A percentile compares a stretch with the other conserved stretches of the same genome.
These are phyloP conservation scores for Marisa cornuarietis DNA, from an alignment of 1,140 invertebrate species.

Conservation along the genomic window DNA sequence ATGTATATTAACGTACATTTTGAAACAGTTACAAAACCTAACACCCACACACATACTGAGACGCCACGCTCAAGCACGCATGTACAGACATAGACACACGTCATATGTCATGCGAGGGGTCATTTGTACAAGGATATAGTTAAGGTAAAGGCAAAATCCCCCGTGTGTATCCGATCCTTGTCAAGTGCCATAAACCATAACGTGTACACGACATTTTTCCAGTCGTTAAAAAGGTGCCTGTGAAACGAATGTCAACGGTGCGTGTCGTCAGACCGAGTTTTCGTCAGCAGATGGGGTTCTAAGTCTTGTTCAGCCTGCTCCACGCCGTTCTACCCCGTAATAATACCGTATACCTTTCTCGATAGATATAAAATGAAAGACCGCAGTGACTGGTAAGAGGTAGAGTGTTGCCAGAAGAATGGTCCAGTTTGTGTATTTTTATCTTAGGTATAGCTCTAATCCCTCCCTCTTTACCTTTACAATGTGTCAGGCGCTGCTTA, in stretches of 20 bases:
- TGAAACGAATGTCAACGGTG: neutral
- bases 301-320: neutral
- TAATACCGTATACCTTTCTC: too few relatives aligned
- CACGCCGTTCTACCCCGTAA: too few relatives aligned
- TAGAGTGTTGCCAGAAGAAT: too few relatives aligned
- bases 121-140: neutral
- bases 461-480: too few relatives aligned
- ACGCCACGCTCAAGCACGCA: neutral
- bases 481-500: too few relatives aligned
- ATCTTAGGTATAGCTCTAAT: too few relatives aligned
- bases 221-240: neutral
- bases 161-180: neutral
- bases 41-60: neutral
- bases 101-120: too few relatives aligned
- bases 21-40: neutral
- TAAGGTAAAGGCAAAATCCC: neutral
- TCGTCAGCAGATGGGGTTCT: too few relatives aligned
- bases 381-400: too few relatives aligned
- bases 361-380: too few relatives aligned
- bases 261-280: neutral
- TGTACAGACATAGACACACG: slow-evolving; percentile 7
- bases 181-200: neutral
- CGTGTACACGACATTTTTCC: neutral
- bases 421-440: too few relatives aligned
- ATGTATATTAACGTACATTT: neutral